A percentile compares a stretch with the other conserved stretches of the same genome.
These are phyloP conservation scores for Yponomeuta evonymella DNA, from an alignment of 2,888 invertebrate species.

Conservation along the genomic window DNA sequence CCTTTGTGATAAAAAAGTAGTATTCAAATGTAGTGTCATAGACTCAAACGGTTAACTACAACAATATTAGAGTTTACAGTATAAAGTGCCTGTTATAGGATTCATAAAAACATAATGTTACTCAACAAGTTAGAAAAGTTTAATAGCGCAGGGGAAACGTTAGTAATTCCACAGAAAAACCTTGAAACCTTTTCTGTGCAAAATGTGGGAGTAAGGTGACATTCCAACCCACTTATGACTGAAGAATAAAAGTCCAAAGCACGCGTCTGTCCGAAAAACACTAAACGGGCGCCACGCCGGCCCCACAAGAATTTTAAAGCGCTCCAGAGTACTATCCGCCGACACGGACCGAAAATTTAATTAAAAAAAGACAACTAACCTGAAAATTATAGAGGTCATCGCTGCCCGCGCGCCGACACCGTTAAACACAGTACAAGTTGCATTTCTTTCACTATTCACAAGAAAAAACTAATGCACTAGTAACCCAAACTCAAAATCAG, in stretches of 20 bases:
- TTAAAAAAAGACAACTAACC: slow-evolving; percentile 57
- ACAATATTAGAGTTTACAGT: no score
- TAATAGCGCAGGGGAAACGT: not conserved
- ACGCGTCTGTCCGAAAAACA: slow-evolving; percentile 1
- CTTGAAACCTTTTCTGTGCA: not conserved
- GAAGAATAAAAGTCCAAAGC: not conserved
- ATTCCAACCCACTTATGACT: not conserved
- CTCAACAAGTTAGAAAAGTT: not conserved
- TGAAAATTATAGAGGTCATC: slow-evolving; percentile 62
- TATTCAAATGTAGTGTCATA: no score
- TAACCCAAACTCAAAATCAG: not conserved
- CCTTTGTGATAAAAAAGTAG: no score
- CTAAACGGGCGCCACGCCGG: not conserved
- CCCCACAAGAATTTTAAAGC: slow-evolving; percentile 7
- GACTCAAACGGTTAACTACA: no score
- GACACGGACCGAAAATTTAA: slow-evolving; percentile 36
- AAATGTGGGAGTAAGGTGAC: not conserved
- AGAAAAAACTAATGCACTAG: not conserved
- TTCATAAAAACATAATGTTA: not conserved
- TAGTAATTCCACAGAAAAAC: not conserved
- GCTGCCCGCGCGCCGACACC: slow-evolving; percentile 32
- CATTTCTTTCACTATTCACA: not conserved
- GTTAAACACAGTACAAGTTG: not conserved
- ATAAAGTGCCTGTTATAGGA: not conserved
- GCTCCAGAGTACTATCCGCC: slow-evolving; percentile 9